These are phyloP conservation scores for Polymixis lichenea DNA, from an alignment of 2,888 invertebrate species.

Conservation along the genomic window DNA sequence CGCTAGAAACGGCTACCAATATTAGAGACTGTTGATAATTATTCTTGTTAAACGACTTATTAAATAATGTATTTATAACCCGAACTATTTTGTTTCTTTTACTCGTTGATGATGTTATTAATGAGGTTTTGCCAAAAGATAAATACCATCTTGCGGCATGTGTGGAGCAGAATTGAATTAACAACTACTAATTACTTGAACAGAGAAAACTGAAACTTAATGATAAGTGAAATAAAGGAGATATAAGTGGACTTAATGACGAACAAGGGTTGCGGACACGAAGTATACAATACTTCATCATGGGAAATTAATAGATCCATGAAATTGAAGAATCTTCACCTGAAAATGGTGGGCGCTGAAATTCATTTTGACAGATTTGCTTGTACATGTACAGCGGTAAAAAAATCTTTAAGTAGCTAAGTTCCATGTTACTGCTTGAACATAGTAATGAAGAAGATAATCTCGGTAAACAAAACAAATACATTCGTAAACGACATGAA, in stretches of 20 bases:
- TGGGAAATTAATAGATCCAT: background rate
- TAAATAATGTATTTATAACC: constrained; percentile 45
- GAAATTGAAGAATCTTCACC: too few relatives aligned
- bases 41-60: constrained; percentile 35
- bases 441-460: background rate
- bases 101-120: background rate
- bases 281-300: background rate
- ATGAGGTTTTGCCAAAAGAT: background rate
- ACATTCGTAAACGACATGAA: background rate
- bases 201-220: too few relatives aligned
- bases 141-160: background rate
- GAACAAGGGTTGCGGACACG: background rate
- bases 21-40: constrained; percentile 44
- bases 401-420: background rate
- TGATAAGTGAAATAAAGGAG: background rate
- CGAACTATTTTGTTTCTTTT: background rate
- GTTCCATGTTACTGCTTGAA: background rate
- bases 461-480: background rate
- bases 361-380: background rate
- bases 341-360: background rate
- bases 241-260: too few relatives aligned
- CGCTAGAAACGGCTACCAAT: too few relatives aligned
- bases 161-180: background rate
- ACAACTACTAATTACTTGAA: background rate
- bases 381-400: too few relatives aligned